A percentile compares a stretch with the other conserved stretches of the same genome.
Evolutionary conservation across 2,888 invertebrate genomes (phyloP).

Genomic region (Ypsolopha sequella): DNA sequence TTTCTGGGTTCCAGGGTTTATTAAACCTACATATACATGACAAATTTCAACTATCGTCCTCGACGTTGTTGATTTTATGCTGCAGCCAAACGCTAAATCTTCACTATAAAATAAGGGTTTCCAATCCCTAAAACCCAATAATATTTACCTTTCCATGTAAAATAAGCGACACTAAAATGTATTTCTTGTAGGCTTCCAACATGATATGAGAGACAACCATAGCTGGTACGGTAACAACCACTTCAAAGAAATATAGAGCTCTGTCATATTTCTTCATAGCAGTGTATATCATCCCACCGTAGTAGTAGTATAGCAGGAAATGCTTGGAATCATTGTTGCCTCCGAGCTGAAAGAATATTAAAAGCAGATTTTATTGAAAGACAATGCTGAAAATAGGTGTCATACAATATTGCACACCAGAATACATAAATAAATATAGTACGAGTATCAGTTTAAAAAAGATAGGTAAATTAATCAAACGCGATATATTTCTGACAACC

Average conservation of each 20-base stretch:
- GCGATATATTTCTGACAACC: no score
- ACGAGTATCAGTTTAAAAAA: background rate
- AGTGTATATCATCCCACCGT: slow-evolving; percentile 97
- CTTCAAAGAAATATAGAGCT: slow-evolving; percentile 96
- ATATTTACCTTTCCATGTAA: slow-evolving; percentile 86
- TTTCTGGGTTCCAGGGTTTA: no score
- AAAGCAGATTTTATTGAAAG: background rate
- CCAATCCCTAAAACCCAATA: background rate
- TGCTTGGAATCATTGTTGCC: slow-evolving; percentile 88
- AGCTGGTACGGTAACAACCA: slow-evolving; percentile 95
- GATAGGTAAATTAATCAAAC: background rate
- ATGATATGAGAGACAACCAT: slow-evolving; percentile 96
- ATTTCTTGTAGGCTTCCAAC: slow-evolving; percentile 98
- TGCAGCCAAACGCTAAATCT: no score
- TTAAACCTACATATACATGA: no score
- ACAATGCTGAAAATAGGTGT: no score
- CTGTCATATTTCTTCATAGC: slow-evolving; percentile 93
- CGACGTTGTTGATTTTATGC: no score
- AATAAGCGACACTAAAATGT: slow-evolving; percentile 91
- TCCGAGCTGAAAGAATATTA: slow-evolving; percentile 74
- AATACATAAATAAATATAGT: slow-evolving; percentile 1
- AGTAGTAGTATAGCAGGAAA: slow-evolving; percentile 95
- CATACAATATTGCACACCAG: background rate
- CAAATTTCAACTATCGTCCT: background rate
- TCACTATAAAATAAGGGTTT: background rate